Evolutionary conservation across 1,140 invertebrate genomes (phyloP), one percentile per base, ranked within the genome.

Genomic region (Paracyclopina nana): DNA sequence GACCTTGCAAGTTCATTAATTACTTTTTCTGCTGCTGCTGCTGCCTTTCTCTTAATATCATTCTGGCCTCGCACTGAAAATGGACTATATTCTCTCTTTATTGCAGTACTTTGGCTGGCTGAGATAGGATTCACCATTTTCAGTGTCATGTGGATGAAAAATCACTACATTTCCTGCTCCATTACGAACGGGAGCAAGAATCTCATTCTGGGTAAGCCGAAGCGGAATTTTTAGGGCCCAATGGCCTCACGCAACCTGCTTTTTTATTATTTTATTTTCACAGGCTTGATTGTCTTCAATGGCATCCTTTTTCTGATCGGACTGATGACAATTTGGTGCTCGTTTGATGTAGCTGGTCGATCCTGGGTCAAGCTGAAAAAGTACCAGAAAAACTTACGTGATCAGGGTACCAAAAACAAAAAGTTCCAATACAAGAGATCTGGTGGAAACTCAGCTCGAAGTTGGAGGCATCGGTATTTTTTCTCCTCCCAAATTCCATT

Each of bases 341-440:
- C 79, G 12, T 90, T 82, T 62, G 83, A 90, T 64, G 69, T 79
- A 0, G 84, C 83, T 4, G 84, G 83, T 8, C 68, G 80, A 22
- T 83, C 81, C n/a, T 90, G 83, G 83, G 82, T 88, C 0, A 87
- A 87, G 67, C 85, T 88, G 80, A 87, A 86, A 63, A 73, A 80
- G 55, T 88, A 83, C 63, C 82, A 87, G 62, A 71, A 79, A 31
- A 84, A 79, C 40, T 74, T 85, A 72, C 73, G 75, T 56, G 77
- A 81, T 56, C 73, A 74, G 18, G 76, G 80, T 60, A 72, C 34
- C 3, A 38, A 20, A 38, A 38, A 73, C 1, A 64, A 70, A 4
- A 72, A 77, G 56, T 77, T 77, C 58, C 75, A 80, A 59, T 80
- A 82, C 57, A 77, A 77, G 56, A 63, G 81, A 29, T 84, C 80